Base-by-base conservation (phyloP, 1,140 invertebrate species). In the Papilio xuthus region DNA sequence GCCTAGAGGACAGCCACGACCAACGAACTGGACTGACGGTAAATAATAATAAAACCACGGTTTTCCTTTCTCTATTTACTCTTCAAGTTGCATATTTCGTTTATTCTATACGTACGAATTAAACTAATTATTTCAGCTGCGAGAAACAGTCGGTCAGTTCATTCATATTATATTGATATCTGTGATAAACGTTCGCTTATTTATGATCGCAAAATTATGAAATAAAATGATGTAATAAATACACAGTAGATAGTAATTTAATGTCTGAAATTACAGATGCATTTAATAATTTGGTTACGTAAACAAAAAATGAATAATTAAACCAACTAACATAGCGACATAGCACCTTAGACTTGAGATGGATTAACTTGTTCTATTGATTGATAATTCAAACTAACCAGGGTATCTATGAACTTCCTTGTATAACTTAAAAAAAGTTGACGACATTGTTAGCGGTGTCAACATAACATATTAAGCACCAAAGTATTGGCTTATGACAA, bases 1-100 rank as follows among this genome's bases (percentile, higher is more conserved):
- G 79, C 73, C 76, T 83, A 84, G 83, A 87, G 86, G 84, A 92
- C 86, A 87, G 78, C 82, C 53, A 77, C 79, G 80, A 50, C 42
- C 73, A 67, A 15, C 44, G 32, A 86, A 84, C 79, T 78, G 81
- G 83, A 83, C 83, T 85, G 84, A 88, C 47, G 67, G n/a, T 15
- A 63, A 63, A 28, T 28, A 28, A 32, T 12, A 63, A 28, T 28
- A 13, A n/a, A 50, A 1, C 60, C 12, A 26, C 12, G 15, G 28
- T 28, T 26, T 63, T 63, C 28, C 26, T 9, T 23, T 60, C 1
- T 63, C 12, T 13, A 28, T 28, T 26, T 26, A 63, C 12, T 53
- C 50, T n/a, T 53, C 50, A 53, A 18, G 50, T 6, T 53, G 18
- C 50, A n/a, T 53, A 20, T n/a, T 20, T n/a, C 18, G 6, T 53